phyloP scores from a whole-genome alignment of 2,888 invertebrate species.

The Andrena camellia region DNA sequence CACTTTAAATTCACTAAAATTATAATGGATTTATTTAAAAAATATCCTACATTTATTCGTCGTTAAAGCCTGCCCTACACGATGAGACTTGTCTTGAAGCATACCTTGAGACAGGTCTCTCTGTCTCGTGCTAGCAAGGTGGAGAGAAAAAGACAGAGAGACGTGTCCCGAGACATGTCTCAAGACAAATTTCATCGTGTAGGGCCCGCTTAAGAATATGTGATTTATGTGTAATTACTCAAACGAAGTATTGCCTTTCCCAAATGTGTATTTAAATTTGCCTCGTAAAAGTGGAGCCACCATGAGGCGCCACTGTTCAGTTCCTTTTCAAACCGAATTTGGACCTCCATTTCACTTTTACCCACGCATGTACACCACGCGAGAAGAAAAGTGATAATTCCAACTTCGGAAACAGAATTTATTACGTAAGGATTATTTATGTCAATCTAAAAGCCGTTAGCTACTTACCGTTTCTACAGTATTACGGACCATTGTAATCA shows the following conservation, averaged over 20 bases:
- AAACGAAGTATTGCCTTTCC: neutral
- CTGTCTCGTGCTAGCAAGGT: too few species aligned
- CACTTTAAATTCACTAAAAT: slow-evolving; percentile 85
- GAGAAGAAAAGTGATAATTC: slow-evolving; percentile 63
- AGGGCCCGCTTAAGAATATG: too few species aligned
- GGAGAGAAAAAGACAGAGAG: too few species aligned
- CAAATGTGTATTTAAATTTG: slow-evolving; percentile 15
- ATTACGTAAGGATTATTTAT: slow-evolving; percentile 74
- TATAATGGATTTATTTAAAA: neutral
- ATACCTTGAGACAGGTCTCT: too few species aligned
- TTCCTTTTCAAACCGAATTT: slow-evolving; percentile 13
- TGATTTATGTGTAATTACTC: neutral
- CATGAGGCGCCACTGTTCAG: slow-evolving; percentile 27
- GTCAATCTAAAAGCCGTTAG: neutral
- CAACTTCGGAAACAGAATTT: slow-evolving; percentile 43
- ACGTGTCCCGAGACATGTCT: too few species aligned
- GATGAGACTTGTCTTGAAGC: too few species aligned
- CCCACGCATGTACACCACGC: slow-evolving; percentile 59
- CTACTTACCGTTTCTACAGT: neutral
- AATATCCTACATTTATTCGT: neutral
- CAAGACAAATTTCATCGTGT: too few species aligned
- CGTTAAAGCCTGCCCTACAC: too few species aligned
- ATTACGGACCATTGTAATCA: neutral
- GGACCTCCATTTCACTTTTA: slow-evolving; percentile 54
- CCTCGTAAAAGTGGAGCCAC: neutral